These are phyloP conservation scores for Hylia prasina DNA, from an alignment of 2,113 vertebrate genomes.

Conservation along the genomic window DNA sequence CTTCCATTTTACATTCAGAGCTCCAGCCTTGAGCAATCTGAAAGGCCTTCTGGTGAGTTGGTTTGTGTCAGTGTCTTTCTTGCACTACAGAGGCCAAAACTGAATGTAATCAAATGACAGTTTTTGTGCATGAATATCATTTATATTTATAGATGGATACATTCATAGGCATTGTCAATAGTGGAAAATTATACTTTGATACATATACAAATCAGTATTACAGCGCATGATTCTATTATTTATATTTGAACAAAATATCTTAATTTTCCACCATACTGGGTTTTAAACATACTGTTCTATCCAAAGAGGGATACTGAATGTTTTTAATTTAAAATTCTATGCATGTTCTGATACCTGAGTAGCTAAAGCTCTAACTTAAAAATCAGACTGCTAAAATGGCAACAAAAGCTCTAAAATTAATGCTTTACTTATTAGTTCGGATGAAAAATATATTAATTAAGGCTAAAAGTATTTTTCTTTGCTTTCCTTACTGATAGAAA, in stretches of 20 bases:
- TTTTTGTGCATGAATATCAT: rapidly evolving
- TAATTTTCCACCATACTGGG: not conserved
- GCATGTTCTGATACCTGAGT: not conserved
- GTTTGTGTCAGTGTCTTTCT: not conserved
- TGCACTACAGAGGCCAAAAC: not conserved
- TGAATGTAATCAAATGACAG: not conserved
- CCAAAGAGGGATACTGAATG: not conserved
- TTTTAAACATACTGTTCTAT: not conserved
- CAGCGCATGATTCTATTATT: not conserved
- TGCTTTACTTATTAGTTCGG: not conserved
- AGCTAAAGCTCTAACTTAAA: not conserved
- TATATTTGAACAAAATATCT: not conserved
- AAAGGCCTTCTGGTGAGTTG: not conserved
- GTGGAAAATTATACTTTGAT: not conserved
- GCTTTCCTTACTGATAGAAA: rapidly evolving
- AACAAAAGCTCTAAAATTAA: not conserved
- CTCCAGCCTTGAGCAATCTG: not conserved
- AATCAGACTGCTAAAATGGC: not conserved
- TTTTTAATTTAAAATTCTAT: not conserved
- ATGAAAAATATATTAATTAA: not conserved
- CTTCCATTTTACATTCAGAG: not conserved
- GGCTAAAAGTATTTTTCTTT: not conserved
- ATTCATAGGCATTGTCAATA: not conserved
- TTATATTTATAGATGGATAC: not conserved
- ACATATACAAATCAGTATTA: not conserved